Conservation (phyloP, 2,888 invertebrate species). For the Drosophila barbarae region DNA sequence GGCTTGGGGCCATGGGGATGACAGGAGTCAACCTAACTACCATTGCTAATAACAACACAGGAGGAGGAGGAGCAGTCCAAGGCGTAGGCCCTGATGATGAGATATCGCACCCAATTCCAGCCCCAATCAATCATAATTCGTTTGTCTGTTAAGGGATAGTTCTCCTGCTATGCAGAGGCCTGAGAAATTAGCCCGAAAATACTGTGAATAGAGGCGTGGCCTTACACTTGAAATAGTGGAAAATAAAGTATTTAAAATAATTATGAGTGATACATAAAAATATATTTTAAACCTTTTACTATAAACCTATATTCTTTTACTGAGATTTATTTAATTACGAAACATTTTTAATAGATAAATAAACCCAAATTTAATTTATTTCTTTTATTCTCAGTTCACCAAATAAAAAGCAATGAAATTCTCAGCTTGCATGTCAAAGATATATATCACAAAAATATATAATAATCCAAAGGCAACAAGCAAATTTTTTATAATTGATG, state of each 20-base stretch:
- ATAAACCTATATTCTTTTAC: too few species aligned
- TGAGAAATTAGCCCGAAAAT: conserved; percentile 9
- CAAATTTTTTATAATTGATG: conserved; percentile 66
- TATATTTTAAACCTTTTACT: too few species aligned
- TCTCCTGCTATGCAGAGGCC: not conserved
- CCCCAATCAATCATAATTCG: conserved; percentile 63
- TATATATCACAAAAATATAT: conserved; percentile 21
- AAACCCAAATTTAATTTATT: too few species aligned
- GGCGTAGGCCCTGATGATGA: conserved; percentile 15
- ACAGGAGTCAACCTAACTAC: conserved; percentile 37
- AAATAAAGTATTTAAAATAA: not conserved
- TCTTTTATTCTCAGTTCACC: not conserved
- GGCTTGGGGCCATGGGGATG: conserved; percentile 14
- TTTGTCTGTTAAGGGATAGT: not conserved
- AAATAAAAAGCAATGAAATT: conserved; percentile 12
- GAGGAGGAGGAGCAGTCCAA: not conserved
- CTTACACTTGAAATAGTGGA: not conserved
- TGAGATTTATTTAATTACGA: too few species aligned
- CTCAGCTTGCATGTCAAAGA: conserved; percentile 52
- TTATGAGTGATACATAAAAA: too few species aligned
- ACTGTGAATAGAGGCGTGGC: not conserved
- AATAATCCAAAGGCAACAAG: conserved; percentile 27
- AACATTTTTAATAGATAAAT: not conserved
- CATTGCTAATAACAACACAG: conserved; percentile 66
- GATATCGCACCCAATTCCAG: conserved; percentile 49